phyloP scores from a whole-genome alignment of 2,113 vertebrate genomes.

The Natator depressus region DNA sequence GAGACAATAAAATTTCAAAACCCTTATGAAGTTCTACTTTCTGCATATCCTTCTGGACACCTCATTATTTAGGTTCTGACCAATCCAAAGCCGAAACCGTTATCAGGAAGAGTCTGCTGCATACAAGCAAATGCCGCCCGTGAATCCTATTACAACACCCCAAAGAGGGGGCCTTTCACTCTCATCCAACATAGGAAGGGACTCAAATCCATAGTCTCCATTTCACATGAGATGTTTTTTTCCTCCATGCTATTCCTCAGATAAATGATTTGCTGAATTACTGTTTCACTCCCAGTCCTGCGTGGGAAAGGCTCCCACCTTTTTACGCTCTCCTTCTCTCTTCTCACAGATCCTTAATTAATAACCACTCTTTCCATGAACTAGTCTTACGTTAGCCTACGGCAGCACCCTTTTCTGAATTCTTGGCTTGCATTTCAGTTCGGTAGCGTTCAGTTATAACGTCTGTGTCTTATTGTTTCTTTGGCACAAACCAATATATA shows the following conservation, averaged over 20 bases:
- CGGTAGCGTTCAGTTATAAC: background rate
- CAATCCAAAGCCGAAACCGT: slow-evolving; percentile 41
- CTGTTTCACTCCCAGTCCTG: background rate
- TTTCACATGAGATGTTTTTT: background rate
- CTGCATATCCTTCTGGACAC: slow-evolving; percentile 23
- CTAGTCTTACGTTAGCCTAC: background rate
- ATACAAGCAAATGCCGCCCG: background rate
- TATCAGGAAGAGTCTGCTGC: background rate
- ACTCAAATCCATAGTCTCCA: background rate
- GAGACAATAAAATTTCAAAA: background rate
- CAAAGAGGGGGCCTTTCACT: background rate
- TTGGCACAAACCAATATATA: background rate
- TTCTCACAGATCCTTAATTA: background rate
- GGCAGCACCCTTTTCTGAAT: background rate
- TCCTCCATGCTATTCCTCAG: background rate
- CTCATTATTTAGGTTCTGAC: slow-evolving; percentile 27
- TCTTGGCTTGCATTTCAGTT: background rate
- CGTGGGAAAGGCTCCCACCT: background rate
- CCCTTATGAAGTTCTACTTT: slow-evolving; percentile 3
- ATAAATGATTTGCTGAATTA: background rate
- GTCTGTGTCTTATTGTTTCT: background rate
- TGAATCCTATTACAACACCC: background rate
- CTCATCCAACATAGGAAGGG: background rate
- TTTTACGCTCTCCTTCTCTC: background rate
- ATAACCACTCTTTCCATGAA: background rate